These are phyloP conservation scores for Heliconius himera DNA, from an alignment of 1,140 invertebrate species.

Conservation along the genomic window DNA sequence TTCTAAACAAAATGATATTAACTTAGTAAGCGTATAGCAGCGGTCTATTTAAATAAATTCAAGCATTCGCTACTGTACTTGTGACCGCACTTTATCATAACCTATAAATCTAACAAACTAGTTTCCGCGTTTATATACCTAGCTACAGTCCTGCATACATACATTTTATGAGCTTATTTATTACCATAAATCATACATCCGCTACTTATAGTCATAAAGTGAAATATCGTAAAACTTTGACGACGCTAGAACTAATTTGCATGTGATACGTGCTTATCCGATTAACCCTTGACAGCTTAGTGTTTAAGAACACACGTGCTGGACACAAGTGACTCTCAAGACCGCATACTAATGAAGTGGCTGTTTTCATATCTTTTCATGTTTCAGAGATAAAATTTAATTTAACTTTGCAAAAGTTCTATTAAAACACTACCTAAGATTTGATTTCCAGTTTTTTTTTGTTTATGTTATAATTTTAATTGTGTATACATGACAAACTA, in stretches of 20 bases:
- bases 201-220: constrained; percentile 47
- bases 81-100: constrained; percentile 15
- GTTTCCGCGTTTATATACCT: constrained; percentile 3
- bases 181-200: constrained; percentile 49
- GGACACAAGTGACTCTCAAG: constrained; percentile 30
- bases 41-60: neutral
- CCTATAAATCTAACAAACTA: constrained; percentile 10
- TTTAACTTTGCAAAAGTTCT: neutral
- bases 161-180: constrained; percentile 7
- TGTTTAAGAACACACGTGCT: constrained; percentile 6
- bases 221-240: constrained; percentile 52
- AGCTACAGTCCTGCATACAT: neutral
- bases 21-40: neutral
- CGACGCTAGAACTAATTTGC: constrained; percentile 53
- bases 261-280: constrained; percentile 52
- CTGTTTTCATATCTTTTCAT: constrained; percentile 6
- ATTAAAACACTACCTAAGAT: neutral
- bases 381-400: neutral
- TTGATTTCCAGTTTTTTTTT: neutral
- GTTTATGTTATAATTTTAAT: no score
- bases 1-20: neutral
- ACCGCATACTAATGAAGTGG: constrained; percentile 19
- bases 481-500: no score
- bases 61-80: constrained; percentile 6
- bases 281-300: constrained; percentile 48